Evolutionary conservation across 2,888 invertebrate genomes (phyloP), one percentile per base, ranked within the genome.

Genomic region (Agriopis aurantiaria): DNA sequence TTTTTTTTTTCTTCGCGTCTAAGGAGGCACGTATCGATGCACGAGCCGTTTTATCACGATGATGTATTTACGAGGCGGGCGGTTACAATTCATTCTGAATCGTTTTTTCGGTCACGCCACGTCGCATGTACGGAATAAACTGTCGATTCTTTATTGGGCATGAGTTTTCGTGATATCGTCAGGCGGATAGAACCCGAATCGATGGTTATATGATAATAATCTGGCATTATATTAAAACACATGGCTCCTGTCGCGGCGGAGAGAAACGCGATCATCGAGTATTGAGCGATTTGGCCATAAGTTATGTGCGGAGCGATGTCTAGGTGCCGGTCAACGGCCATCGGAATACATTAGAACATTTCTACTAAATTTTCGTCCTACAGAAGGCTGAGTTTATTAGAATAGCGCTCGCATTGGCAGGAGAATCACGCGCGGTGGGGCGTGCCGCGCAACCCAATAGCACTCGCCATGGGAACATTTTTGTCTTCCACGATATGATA

Each of bases 401-500:
- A 94, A 93, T 93, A 93, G 86, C 82, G 79, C 72, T 82, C 79
- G 84, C 91, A 93, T 93, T 90, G 91, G 87, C 84, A 92, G 76
- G 89, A 92, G 79, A 76, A 77, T 90, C 93, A 93, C 94, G 94
- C 91, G 88, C 91, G 77, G 61, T 80, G 86, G 88, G 79, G 85
- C 94, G 94, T 94, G 94, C 88, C 75, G 81, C 69, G 94, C 89
- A 93, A 91, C 83, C 91, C 87, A 92, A 94, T 89, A 85, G 89
- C 78, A 84, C 82, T 82, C 89, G 80, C 92, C 94, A 93, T 94
- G 94, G 94, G 94, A 94, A 94, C 94, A 94, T 93, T 94, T 94
- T 93, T 94, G 94, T 94, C 92, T 92, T 94, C 92, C 94, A 94
- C 94, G 92, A 92, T 93, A 93, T 93, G 94, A 93, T 94, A 94